These are phyloP conservation scores for Dynastes maya DNA, from an alignment of 2,888 invertebrate genomes.

Conservation along the genomic window DNA sequence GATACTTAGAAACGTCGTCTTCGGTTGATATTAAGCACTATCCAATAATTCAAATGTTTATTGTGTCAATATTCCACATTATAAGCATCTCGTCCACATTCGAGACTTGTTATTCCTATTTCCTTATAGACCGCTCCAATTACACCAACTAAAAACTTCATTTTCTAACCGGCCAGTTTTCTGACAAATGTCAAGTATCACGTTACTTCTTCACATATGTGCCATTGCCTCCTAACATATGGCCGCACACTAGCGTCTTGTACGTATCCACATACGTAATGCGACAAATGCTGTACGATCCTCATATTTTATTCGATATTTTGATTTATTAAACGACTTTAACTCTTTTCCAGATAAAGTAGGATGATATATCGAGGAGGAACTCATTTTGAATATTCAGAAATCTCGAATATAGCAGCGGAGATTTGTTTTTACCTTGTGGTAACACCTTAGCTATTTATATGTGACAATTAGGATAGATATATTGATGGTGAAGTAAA, in stretches of 20 bases:
- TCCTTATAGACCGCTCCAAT: constrained; percentile 2
- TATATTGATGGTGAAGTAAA: not conserved
- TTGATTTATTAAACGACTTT: constrained; percentile 24
- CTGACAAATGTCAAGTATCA: constrained; percentile 42
- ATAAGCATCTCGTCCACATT: not conserved
- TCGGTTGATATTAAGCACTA: no score
- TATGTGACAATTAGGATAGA: constrained; percentile 31
- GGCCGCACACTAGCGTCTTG: not conserved
- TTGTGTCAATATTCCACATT: not conserved
- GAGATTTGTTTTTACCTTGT: not conserved
- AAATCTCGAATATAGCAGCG: not conserved
- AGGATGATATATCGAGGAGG: constrained; percentile 5
- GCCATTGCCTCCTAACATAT: constrained; percentile 21
- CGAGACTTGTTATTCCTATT: constrained; percentile 9
- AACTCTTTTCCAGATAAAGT: constrained; percentile 33
- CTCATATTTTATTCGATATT: constrained; percentile 20
- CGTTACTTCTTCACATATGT: constrained; percentile 39
- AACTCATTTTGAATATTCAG: constrained; percentile 4
- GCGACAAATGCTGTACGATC: not conserved
- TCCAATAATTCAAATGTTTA: no score
- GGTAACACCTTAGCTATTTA: constrained; percentile 4
- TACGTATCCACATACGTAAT: not conserved
- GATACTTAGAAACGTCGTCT: no score
- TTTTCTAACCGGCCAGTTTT: constrained; percentile 24
- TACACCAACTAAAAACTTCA: constrained; percentile 17